Percentiles rank a stretch among this genome's conserved stretches.
phyloP scores from a whole-genome alignment of 2,888 invertebrate species.

The Cheiracanthium punctorium region DNA sequence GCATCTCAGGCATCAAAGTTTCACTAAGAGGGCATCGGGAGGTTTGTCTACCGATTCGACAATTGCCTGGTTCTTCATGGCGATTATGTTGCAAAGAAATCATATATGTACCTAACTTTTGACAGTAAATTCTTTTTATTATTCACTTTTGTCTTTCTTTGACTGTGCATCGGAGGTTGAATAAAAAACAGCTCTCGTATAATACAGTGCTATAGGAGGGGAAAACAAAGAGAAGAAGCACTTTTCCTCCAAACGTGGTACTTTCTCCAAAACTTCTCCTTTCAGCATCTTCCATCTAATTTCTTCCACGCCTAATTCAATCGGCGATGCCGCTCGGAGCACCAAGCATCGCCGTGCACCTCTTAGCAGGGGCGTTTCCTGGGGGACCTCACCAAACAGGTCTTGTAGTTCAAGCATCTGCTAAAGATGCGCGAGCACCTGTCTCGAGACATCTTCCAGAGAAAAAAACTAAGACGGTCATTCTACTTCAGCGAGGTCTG shows the following conservation, averaged over 20 bases:
- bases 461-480: slow-evolving; percentile 5
- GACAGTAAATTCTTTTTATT: no score
- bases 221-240: no score
- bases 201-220: no score
- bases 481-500: slow-evolving; percentile 2
- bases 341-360: not conserved
- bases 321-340: not conserved
- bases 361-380: slow-evolving; percentile 1
- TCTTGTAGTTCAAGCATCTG: slow-evolving; percentile 13
- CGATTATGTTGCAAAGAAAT: no score
- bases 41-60: no score
- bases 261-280: not conserved
- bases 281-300: not conserved
- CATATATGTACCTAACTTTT: no score
- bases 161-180: no score
- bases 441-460: not conserved
- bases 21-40: no score
- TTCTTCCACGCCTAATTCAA: slow-evolving; percentile 1
- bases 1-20: no score
- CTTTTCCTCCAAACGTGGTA: not conserved
- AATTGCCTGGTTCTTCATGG: no score
- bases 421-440: slow-evolving; percentile 15
- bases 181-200: no score
- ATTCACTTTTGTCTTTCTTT: no score
- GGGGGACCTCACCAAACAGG: slow-evolving; percentile 10